Evolutionary conservation across 2,888 invertebrate species (phyloP).

Genomic region (Drosophila mimica): DNA sequence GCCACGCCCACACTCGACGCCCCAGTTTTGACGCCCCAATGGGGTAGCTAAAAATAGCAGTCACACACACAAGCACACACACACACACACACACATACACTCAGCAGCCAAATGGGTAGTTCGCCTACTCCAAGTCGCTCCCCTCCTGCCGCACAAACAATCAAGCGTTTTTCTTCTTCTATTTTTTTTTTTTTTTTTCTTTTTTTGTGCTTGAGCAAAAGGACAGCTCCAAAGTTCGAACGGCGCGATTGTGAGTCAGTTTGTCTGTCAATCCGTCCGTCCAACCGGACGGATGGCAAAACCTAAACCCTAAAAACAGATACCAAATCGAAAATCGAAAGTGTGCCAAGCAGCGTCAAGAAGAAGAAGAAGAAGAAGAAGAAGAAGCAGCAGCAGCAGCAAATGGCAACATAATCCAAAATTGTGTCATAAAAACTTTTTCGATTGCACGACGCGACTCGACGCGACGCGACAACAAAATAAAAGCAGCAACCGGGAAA

Average conservation of each 20-base stretch:
- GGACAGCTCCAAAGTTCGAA: slow-evolving; percentile 41
- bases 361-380: slow-evolving; percentile 14
- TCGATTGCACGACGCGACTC: slow-evolving; percentile 72
- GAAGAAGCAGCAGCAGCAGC: slow-evolving; percentile 18
- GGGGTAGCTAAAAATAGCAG: slow-evolving; percentile 60
- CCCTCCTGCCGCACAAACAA: not conserved
- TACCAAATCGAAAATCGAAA: slow-evolving; percentile 77
- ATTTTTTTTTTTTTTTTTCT: not conserved
- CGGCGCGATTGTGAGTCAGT: slow-evolving; percentile 37
- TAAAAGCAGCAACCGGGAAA: slow-evolving; percentile 18
- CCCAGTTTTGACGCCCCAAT: slow-evolving; percentile 51
- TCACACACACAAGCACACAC: slow-evolving; percentile 21
- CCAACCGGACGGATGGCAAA: slow-evolving; percentile 10
- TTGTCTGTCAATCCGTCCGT: not conserved
- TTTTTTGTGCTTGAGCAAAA: not conserved
- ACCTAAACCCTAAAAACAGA: slow-evolving; percentile 20
- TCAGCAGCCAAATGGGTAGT: slow-evolving; percentile 28
- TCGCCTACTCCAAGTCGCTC: not conserved
- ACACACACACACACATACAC: not conserved
- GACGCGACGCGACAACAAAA: slow-evolving; percentile 58
- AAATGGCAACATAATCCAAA: slow-evolving; percentile 69
- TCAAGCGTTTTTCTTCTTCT: not conserved
- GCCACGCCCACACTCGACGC: slow-evolving; percentile 59
- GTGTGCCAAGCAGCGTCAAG: slow-evolving; percentile 67
- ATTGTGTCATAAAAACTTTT: slow-evolving; percentile 80